Conservation (phyloP, 35 echinoderm and acorn worm species). For the Strongylocentrotus purpuratus region DNA sequence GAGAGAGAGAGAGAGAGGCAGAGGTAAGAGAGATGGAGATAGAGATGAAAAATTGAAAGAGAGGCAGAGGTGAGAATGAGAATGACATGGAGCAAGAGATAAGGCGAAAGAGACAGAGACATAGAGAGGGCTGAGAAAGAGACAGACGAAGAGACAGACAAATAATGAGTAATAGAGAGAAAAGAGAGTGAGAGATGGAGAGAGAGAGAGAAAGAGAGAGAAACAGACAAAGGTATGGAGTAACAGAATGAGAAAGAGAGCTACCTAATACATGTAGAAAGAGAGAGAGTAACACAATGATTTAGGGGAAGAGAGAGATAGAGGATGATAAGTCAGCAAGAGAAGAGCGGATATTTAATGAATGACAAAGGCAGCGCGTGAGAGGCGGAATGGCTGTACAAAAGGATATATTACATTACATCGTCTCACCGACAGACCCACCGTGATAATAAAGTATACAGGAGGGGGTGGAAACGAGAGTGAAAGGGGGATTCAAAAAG, state of each 20-base stretch:
- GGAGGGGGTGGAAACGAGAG: neutral
- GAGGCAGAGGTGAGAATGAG: too few species aligned
- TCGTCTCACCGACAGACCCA: neutral
- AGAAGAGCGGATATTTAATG: neutral
- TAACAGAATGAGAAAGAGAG: too few species aligned
- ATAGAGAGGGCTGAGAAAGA: too few species aligned
- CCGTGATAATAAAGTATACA: neutral
- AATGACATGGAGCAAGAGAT: too few species aligned
- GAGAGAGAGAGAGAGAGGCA: neutral
- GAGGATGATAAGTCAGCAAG: neutral
- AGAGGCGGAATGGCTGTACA: neutral
- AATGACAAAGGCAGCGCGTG: neutral
- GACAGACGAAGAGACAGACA: neutral
- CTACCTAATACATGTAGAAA: too few species aligned
- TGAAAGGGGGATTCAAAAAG: neutral
- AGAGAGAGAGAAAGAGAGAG: neutral
- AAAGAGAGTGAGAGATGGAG: neutral
- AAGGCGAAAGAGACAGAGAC: too few species aligned
- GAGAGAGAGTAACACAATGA: too few species aligned
- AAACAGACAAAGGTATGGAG: too few species aligned
- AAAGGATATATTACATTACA: constrained; percentile 8
- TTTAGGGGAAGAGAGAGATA: too few species aligned
- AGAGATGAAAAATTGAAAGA: neutral
- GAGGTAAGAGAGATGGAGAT: too few species aligned
- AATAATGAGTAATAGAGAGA: neutral